Percentiles rank a stretch among this genome's conserved stretches.
phyloP scores from a whole-genome alignment of 2,797 vertebrate species.

The Clamator glandarius region DNA sequence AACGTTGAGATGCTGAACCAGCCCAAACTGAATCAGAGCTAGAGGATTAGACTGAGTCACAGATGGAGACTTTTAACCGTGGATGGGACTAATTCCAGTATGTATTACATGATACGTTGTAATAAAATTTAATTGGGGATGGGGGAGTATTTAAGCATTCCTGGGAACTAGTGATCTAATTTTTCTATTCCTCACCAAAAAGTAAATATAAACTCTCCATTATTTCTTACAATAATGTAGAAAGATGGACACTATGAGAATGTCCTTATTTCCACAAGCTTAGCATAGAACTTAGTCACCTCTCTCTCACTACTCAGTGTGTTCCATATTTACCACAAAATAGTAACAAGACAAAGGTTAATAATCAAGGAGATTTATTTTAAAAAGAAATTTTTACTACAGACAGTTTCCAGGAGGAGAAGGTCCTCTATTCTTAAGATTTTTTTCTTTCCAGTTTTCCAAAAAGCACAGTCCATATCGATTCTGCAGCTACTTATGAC shows the following conservation, averaged over 20 bases:
- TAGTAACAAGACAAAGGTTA: background rate
- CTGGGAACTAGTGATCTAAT: background rate
- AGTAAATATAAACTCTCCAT: background rate
- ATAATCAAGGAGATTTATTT: background rate
- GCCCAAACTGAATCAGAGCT: background rate
- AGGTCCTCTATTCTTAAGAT: background rate
- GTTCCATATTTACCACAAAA: background rate
- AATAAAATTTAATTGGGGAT: background rate
- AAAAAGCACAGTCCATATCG: background rate
- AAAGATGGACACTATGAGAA: background rate
- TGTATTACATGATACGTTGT: background rate
- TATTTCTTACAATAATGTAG: background rate
- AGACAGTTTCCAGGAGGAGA: background rate
- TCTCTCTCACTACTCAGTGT: background rate
- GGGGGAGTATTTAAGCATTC: background rate
- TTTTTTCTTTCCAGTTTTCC: background rate
- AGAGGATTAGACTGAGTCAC: background rate
- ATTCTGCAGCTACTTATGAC: background rate
- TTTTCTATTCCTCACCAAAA: background rate
- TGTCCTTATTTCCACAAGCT: background rate
- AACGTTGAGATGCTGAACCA: background rate
- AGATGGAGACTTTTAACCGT: background rate
- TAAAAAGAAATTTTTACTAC: background rate
- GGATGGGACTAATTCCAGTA: background rate
- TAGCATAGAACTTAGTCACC: background rate